Percentiles rank a stretch among this genome's conserved stretches.
Evolutionary conservation across 1,140 invertebrate genomes (phyloP).

Genomic region (Drosophila pachea): DNA sequence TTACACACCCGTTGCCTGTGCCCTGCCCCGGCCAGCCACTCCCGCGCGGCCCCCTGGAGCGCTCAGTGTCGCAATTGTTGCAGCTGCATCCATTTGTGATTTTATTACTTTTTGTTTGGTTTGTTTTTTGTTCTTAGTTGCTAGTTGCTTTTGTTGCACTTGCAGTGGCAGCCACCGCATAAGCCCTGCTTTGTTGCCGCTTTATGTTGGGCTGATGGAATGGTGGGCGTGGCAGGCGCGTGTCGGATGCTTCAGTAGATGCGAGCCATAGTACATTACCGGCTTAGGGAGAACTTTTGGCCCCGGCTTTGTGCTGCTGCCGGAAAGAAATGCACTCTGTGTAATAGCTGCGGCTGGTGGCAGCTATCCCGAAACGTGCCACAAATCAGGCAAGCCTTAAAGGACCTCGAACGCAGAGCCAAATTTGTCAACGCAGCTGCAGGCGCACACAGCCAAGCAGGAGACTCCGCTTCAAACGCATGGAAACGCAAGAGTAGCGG

Average conservation of each 20-base stretch:
- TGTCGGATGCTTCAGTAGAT: slow-evolving; percentile 2
- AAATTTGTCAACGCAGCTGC: slow-evolving; percentile 27
- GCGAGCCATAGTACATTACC: slow-evolving; percentile 3
- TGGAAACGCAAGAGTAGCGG: background rate
- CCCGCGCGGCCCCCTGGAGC: background rate
- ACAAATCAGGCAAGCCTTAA: slow-evolving; percentile 45
- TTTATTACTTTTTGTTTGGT: slow-evolving; percentile 64
- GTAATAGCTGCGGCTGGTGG: slow-evolving; percentile 41
- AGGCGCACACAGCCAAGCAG: slow-evolving; percentile 2
- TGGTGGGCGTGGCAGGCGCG: slow-evolving; percentile 37
- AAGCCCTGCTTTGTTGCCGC: slow-evolving; percentile 64
- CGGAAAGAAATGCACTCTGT: slow-evolving; percentile 63
- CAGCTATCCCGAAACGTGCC: slow-evolving; percentile 34
- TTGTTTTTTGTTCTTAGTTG: slow-evolving; percentile 14
- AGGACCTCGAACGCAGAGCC: slow-evolving; percentile 14
- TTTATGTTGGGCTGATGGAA: slow-evolving; percentile 23
- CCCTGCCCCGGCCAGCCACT: background rate
- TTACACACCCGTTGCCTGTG: slow-evolving; percentile 20
- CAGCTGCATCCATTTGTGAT: slow-evolving; percentile 71
- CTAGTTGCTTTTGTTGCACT: background rate
- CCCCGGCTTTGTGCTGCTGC: slow-evolving; percentile 22
- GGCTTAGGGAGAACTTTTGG: slow-evolving; percentile 10
- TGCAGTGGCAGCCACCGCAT: slow-evolving; percentile 37
- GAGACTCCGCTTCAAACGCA: slow-evolving; percentile 6
- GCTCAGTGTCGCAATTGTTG: slow-evolving; percentile 40